Base-by-base conservation (phyloP, 2,113 vertebrate genomes). In the Petrocephalus microphthalmus region DNA sequence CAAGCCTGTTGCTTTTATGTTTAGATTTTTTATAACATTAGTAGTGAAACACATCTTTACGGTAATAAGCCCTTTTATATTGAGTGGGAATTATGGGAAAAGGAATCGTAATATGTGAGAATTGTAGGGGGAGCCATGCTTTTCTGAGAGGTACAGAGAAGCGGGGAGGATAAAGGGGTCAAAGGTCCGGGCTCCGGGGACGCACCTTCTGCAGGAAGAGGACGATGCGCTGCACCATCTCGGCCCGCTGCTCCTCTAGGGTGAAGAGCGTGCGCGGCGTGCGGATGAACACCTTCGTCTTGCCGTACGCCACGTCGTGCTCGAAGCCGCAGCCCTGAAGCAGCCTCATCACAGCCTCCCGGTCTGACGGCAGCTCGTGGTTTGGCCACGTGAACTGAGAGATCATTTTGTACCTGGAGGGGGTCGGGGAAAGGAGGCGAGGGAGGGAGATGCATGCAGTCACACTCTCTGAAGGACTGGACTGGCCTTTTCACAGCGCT, bases 191-290 rank as follows among this genome's bases (percentile, higher is more conserved):
- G n/a, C 25, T 67, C 10, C 6, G 5, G 52, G 15, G 67, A 83
- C 94, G 93, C 91, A 99, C 98, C 98, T 99, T 99, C 93, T 99
- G 98, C 1, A 99, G 96, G 94, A 99, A 99, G 88, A 99, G 97
- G 88, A 99, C 96, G 2, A 99, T 98, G 87, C 97, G 95, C 87
- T 96, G 91, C 0, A 99, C 97, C 97, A 99, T 98, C 85, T 97
- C 96, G 5, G 95, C 92, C 2, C 98, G 96, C 93, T 96, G 96
- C 2, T 98, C 98, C 95, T 99, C 98, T 93, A 99, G 92, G 87
- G 96, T 97, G 94, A 99, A 99, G 2, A 99, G 94, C 0, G 98
- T 99, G 0, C 96, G 96, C 0, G 98, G 98, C 0, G 98, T 99
- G 85, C 98, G 97, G 91, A 99, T 96, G 94, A 99, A 99, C 86